Percentiles rank a stretch among this genome's conserved stretches.
phyloP scores from a whole-genome alignment of 2,113 vertebrate species.

The Propithecus coquereli region DNA sequence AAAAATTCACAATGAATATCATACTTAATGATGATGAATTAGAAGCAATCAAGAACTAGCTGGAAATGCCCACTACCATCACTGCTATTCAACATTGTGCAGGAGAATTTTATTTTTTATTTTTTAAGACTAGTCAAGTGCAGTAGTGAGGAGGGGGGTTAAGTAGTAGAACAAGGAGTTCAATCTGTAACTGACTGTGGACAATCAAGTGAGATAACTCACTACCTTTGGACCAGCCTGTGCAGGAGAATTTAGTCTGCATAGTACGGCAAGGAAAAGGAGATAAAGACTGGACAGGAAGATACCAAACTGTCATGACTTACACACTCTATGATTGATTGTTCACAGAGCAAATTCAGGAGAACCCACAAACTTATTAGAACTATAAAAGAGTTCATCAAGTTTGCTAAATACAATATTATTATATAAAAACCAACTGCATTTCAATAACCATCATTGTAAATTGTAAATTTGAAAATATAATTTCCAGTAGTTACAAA shows the following conservation, averaged over 20 bases:
- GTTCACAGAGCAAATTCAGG: slow-evolving; percentile 29
- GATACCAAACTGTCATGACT: not conserved
- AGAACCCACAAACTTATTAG: not conserved
- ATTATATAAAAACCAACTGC: not conserved
- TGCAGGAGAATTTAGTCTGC: not conserved
- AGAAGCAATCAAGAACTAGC: not conserved
- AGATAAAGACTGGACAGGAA: not conserved
- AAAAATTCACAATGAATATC: not conserved
- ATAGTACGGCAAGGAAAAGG: not conserved
- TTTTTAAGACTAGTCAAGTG: no score
- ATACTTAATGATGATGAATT: not conserved
- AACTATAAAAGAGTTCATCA: not conserved
- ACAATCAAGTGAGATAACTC: no score
- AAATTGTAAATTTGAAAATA: slow-evolving; percentile 36
- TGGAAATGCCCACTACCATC: not conserved
- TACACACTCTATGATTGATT: not conserved
- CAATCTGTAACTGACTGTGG: no score
- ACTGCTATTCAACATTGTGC: not conserved
- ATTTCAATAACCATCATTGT: slow-evolving; percentile 18
- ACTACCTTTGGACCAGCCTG: no score
- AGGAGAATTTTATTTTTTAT: no score
- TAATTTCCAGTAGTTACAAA: slow-evolving; percentile 1
- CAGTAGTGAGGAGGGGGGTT: no score
- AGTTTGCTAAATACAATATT: not conserved
- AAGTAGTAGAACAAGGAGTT: no score